Evolutionary conservation across 2,888 invertebrate genomes (phyloP).

Genomic region (Parnassius glacialis): DNA sequence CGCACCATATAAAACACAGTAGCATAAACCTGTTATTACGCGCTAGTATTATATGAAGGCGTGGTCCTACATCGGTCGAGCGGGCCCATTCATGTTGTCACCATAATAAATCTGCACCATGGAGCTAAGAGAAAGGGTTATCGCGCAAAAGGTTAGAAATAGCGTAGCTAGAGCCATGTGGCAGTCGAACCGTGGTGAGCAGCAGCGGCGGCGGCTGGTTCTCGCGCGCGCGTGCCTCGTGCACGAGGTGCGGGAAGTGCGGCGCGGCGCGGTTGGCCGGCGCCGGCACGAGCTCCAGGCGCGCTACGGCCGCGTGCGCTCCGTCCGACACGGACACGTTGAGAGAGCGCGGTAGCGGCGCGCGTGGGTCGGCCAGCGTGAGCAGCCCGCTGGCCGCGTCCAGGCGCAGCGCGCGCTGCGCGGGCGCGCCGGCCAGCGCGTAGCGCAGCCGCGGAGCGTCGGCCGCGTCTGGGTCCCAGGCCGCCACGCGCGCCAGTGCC

Average conservation of each 20-base stretch:
- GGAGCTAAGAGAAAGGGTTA: no score
- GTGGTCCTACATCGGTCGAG: no score
- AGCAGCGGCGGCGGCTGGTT: constrained; percentile 88
- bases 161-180: background rate
- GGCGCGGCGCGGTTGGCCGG: constrained; percentile 91
- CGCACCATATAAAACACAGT: no score
- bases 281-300: constrained; percentile 88
- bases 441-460: constrained; percentile 89
- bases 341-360: constrained; percentile 76
- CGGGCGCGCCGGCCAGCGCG: constrained; percentile 83
- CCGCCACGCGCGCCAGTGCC: constrained; percentile 92
- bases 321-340: constrained; percentile 98
- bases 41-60: no score
- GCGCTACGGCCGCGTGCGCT: constrained; percentile 93
- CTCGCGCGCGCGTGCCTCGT: constrained; percentile 90
- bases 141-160: no score
- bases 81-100: no score
- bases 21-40: no score
- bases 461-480: constrained; percentile 91
- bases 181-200: constrained; percentile 82
- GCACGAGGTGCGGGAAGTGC: constrained; percentile 86
- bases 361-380: constrained; percentile 47
- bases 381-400: constrained; percentile 59
- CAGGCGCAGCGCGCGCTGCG: constrained; percentile 50
- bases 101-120: no score